A percentile compares a stretch with the other conserved stretches of the same genome.
Evolutionary conservation across 1,140 invertebrate genomes (phyloP).

Genomic region (Monochamus saltuarius): DNA sequence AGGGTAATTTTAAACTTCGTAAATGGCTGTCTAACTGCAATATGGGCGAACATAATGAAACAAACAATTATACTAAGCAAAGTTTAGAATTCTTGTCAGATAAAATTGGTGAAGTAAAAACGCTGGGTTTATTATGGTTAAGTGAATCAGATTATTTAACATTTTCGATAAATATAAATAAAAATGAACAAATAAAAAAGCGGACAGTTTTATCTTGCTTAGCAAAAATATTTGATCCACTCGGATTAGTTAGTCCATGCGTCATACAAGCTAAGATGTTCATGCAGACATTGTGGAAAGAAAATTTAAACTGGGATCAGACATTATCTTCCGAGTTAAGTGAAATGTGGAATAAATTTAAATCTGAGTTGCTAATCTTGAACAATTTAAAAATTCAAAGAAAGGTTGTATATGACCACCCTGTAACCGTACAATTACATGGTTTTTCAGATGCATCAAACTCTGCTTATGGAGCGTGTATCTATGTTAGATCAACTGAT

Average conservation of each 20-base stretch:
- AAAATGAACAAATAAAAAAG: constrained; percentile 33
- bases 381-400: constrained; percentile 4
- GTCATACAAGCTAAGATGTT: constrained; percentile 49
- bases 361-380: constrained; percentile 11
- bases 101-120: constrained; percentile 4
- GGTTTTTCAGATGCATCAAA: constrained; percentile 49
- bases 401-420: neutral
- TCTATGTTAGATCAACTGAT: constrained; percentile 32
- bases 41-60: constrained; percentile 34
- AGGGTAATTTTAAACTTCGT: constrained; percentile 40
- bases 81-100: too few relatives aligned
- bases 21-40: constrained; percentile 53
- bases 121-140: constrained; percentile 37
- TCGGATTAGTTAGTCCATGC: constrained; percentile 44
- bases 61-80: too few relatives aligned
- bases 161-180: too few relatives aligned
- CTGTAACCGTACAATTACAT: constrained; percentile 33
- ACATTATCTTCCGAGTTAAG: neutral
- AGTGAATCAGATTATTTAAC: constrained; percentile 31
- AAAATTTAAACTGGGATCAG: constrained; percentile 50
- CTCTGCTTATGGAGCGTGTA: constrained; percentile 42
- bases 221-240: constrained; percentile 39
- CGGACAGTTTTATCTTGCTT: too few relatives aligned
- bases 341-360: constrained; percentile 5
- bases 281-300: constrained; percentile 49